phyloP scores from a whole-genome alignment of 2,113 vertebrate genomes.

The Sakesphorus luctuosus region DNA sequence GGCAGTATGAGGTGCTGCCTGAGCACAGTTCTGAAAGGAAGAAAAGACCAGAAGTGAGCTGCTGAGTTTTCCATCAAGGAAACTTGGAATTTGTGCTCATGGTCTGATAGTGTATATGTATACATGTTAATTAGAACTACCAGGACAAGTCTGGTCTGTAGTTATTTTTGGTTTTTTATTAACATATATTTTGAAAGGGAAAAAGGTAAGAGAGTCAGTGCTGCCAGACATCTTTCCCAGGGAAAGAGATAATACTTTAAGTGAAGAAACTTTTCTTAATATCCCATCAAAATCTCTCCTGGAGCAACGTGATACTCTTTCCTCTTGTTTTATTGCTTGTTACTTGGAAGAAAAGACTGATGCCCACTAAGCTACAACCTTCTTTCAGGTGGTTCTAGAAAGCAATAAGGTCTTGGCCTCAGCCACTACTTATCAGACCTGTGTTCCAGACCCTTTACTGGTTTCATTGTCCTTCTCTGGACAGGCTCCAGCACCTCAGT shows the following conservation, averaged over 20 bases:
- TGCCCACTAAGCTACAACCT: not conserved
- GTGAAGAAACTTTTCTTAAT: not conserved
- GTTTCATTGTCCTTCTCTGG: not conserved
- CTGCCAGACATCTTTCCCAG: not conserved
- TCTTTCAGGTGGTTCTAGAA: not conserved
- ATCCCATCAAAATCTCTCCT: not conserved
- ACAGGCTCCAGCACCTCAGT: accelerated
- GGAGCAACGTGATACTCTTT: not conserved
- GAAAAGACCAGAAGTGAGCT: not conserved
- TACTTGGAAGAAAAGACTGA: not conserved
- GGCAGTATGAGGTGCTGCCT: not conserved
- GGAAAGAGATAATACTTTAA: not conserved
- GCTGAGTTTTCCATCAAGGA: not conserved
- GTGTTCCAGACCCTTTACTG: not conserved
- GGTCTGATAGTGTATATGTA: not conserved
- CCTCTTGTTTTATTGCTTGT: not conserved
- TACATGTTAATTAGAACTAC: not conserved
- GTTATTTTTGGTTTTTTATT: not conserved
- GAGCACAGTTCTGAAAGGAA: not conserved
- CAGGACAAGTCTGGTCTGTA: not conserved
- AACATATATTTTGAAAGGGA: not conserved
- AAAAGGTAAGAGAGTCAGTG: not conserved
- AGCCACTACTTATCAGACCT: not conserved
- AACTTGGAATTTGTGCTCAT: not conserved
- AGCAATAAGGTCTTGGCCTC: accelerated